Conservation (phyloP, 2,113 vertebrate species). For the Cheilinus undulatus region DNA sequence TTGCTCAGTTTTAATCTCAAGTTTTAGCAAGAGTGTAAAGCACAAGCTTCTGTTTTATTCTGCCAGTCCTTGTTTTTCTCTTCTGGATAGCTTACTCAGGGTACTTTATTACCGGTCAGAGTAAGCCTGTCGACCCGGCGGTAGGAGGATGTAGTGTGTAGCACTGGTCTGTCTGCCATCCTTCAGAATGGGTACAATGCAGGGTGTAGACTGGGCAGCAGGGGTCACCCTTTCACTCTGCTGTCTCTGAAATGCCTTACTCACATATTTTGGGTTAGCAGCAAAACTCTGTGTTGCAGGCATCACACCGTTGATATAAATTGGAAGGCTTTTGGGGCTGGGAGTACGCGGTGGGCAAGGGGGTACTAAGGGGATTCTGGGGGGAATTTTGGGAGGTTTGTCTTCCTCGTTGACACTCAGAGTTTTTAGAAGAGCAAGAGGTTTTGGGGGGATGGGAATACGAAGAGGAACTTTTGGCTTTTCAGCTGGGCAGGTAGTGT, state of each 20-base stretch:
- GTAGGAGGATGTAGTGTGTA: conserved; percentile 96
- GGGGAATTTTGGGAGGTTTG: conserved; percentile 93
- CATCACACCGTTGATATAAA: conserved; percentile 97
- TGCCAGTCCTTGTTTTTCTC: conserved; percentile 46
- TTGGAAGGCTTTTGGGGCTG: conserved; percentile 94
- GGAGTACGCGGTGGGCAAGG: conserved; percentile 89
- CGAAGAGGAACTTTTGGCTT: conserved; percentile 93
- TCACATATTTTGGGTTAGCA: conserved; percentile 96
- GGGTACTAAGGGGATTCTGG: conserved; percentile 88
- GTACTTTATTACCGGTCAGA: conserved; percentile 88
- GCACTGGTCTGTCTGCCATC: conserved; percentile 93
- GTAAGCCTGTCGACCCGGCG: conserved; percentile 87
- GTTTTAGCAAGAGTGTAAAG: conserved; percentile 10
- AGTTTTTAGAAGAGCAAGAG: conserved; percentile 75
- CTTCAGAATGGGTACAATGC: conserved; percentile 96
- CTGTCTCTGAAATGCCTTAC: conserved; percentile 90
- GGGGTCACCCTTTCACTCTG: conserved; percentile 84
- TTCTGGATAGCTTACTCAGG: conserved; percentile 83
- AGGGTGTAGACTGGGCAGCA: conserved; percentile 79
- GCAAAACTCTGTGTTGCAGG: conserved; percentile 98
- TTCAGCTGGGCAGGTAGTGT: conserved; percentile 57
- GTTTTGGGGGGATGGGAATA: conserved; percentile 89
- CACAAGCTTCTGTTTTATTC: conserved; percentile 53
- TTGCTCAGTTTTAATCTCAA: conserved; percentile 2
- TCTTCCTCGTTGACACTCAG: conserved; percentile 84